Percentiles rank a stretch among this genome's conserved stretches.
phyloP scores from a whole-genome alignment of 2,113 vertebrate genomes.

The Illadopsis cleaveri region DNA sequence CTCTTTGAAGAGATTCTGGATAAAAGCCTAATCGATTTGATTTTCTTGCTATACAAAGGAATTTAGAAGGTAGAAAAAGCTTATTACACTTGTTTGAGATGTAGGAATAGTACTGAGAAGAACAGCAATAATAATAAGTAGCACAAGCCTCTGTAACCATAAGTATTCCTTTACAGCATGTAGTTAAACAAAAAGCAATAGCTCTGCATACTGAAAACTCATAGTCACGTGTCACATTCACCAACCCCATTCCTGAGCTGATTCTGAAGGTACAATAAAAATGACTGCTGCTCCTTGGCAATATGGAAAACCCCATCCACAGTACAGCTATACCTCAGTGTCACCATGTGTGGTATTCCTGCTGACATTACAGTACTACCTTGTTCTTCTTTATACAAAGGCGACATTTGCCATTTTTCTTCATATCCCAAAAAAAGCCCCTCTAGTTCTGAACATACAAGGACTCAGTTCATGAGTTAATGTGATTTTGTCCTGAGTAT shows the following conservation, averaged over 20 bases:
- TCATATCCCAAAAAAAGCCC: neutral
- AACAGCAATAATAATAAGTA: neutral
- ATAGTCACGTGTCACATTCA: neutral
- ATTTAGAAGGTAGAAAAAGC: neutral
- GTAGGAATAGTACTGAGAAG: neutral
- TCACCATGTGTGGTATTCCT: neutral
- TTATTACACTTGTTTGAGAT: neutral
- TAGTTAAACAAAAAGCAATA: neutral
- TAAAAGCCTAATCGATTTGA: neutral
- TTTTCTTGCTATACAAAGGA: neutral
- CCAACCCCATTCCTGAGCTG: neutral
- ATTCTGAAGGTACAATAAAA: neutral
- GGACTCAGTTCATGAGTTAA: neutral
- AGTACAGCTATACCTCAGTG: neutral
- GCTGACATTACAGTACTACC: neutral
- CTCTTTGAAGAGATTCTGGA: neutral
- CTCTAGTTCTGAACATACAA: neutral
- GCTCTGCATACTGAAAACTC: neutral
- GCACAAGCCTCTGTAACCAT: neutral
- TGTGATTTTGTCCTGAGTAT: neutral
- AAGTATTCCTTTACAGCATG: neutral
- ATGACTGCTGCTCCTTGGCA: neutral
- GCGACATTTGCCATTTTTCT: neutral
- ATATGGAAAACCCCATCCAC: neutral
- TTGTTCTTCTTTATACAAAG: neutral